phyloP scores from a whole-genome alignment of 1,140 invertebrate genomes.

The Bombus affinis region DNA sequence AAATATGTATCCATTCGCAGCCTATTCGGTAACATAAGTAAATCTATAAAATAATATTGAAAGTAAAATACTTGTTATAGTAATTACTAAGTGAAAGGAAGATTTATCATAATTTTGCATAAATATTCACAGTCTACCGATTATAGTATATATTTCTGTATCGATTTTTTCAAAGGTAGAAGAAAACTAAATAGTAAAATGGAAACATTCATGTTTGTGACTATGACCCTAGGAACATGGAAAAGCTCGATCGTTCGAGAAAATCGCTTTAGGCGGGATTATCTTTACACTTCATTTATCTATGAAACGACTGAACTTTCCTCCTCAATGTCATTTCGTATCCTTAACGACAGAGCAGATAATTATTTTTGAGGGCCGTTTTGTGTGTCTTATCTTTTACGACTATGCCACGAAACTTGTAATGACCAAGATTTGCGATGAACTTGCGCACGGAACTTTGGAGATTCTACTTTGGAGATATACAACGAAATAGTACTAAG shows the following conservation, averaged over 20 bases:
- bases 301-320: neutral
- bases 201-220: no score
- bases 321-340: neutral
- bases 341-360: neutral
- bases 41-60: no score
- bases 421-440: neutral
- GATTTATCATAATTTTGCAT: no score
- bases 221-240: neutral
- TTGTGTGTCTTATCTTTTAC: neutral
- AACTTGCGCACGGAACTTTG: neutral
- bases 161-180: no score
- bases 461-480: neutral
- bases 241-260: neutral
- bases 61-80: no score
- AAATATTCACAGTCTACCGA: no score
- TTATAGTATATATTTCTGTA: no score
- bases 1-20: no score
- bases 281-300: slow-evolving; percentile 7
- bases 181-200: neutral
- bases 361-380: neutral
- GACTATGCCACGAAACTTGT: neutral
- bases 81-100: no score
- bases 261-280: neutral
- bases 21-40: no score
- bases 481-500: neutral